Conservation (phyloP, 2,797 vertebrate genomes). For the Lepus oiostolus region DNA sequence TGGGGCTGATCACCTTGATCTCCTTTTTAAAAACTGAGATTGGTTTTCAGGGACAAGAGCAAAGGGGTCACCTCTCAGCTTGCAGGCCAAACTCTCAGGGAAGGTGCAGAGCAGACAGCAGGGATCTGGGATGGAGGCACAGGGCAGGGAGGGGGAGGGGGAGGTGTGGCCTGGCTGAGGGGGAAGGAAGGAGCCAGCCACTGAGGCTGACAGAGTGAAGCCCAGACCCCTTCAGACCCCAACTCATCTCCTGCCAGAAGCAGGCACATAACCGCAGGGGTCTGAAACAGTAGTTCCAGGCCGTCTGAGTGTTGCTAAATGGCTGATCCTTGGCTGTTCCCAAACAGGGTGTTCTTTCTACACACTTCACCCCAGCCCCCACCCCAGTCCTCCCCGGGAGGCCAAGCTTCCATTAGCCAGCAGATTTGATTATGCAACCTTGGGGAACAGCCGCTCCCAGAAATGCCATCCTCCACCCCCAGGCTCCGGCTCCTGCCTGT, state of each 20-base stretch:
- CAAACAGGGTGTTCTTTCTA: slow-evolving; percentile 48
- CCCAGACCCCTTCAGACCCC: background rate
- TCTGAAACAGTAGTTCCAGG: slow-evolving; percentile 33
- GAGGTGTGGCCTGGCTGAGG: background rate
- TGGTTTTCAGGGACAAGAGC: background rate
- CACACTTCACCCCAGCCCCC: background rate
- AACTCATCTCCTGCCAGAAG: background rate
- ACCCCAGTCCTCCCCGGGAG: background rate
- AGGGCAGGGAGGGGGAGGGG: too few relatives aligned
- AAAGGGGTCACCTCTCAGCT: background rate
- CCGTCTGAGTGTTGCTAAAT: slow-evolving; percentile 47
- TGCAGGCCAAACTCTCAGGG: too few relatives aligned
- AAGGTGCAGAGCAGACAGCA: background rate
- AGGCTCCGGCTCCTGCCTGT: slow-evolving; percentile 29
- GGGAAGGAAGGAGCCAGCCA: background rate
- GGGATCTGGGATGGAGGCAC: fast-evolving
- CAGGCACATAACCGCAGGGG: background rate
- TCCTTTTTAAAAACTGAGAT: slow-evolving; percentile 1
- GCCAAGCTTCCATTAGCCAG: slow-evolving; percentile 36
- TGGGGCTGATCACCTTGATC: background rate
- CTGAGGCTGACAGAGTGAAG: background rate
- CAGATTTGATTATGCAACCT: slow-evolving; percentile 59
- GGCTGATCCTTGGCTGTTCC: slow-evolving; percentile 54
- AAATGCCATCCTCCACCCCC: slow-evolving; percentile 65
- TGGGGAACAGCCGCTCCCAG: slow-evolving; percentile 32